Percentiles rank a stretch among this genome's conserved stretches.
These are phyloP conservation scores for Luperina testacea DNA, from an alignment of 2,888 invertebrate species.

Conservation along the genomic window DNA sequence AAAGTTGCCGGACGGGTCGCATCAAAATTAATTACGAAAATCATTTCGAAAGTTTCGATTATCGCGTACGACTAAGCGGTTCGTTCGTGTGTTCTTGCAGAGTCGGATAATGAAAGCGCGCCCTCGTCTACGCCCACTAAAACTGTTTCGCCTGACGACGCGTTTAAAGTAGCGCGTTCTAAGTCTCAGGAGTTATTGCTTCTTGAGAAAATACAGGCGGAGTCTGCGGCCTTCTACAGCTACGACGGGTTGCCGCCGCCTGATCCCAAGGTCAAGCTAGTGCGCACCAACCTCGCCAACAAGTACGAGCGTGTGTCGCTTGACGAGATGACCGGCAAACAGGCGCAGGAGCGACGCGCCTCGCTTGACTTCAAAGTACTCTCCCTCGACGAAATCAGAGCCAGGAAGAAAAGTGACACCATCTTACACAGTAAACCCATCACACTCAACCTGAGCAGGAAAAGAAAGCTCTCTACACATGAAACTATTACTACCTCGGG, in stretches of 20 bases:
- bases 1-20: slow-evolving; percentile 78
- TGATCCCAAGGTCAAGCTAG: slow-evolving; percentile 74
- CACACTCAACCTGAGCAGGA: slow-evolving; percentile 81
- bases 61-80: slow-evolving; percentile 77
- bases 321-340: slow-evolving; percentile 86
- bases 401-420: slow-evolving; percentile 78
- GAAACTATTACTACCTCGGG: slow-evolving; percentile 84
- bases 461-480: slow-evolving; percentile 84
- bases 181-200: slow-evolving; percentile 93
- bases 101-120: slow-evolving; percentile 94
- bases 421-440: slow-evolving; percentile 76
- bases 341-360: slow-evolving; percentile 70
- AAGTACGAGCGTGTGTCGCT: slow-evolving; percentile 88
- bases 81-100: slow-evolving; percentile 93
- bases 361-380: slow-evolving; percentile 86
- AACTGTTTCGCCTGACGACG: slow-evolving; percentile 80
- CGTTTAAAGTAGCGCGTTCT: slow-evolving; percentile 78
- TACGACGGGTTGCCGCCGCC: slow-evolving; percentile 86
- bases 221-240: slow-evolving; percentile 93
- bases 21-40: slow-evolving; percentile 90
- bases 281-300: slow-evolving; percentile 75
- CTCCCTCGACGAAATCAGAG: slow-evolving; percentile 88
- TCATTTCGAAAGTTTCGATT: slow-evolving; percentile 73
- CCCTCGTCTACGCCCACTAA: slow-evolving; percentile 91
- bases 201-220: slow-evolving; percentile 92